Conservation (phyloP, 2,113 vertebrate genomes). For the Isurus oxyrinchus region DNA sequence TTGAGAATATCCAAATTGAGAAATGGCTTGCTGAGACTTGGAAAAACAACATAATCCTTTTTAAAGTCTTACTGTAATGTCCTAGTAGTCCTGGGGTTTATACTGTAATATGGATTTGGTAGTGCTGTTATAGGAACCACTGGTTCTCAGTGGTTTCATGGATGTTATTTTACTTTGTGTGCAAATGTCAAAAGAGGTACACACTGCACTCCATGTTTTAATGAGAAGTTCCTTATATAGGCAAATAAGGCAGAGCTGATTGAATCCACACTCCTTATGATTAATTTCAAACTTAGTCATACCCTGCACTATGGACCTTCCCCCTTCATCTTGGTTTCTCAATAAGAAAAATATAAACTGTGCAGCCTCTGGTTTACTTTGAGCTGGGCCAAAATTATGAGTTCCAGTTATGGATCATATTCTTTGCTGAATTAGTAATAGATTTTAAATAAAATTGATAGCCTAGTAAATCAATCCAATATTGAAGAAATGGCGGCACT, state of each 20-base stretch:
- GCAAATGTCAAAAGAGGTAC: neutral
- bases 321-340: neutral
- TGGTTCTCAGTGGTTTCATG: neutral
- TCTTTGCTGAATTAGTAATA: neutral
- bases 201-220: neutral
- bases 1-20: neutral
- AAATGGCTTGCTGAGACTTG: neutral
- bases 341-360: neutral
- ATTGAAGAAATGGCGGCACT: neutral
- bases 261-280: neutral
- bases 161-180: neutral
- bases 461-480: neutral
- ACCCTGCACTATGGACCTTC: neutral
- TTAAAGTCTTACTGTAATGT: neutral
- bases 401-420: neutral
- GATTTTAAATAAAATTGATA: neutral
- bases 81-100: neutral
- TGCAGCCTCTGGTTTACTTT: neutral
- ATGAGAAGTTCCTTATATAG: neutral
- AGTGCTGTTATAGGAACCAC: neutral
- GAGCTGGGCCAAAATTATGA: neutral
- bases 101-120: neutral
- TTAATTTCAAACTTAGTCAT: neutral
- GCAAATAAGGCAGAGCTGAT: neutral
- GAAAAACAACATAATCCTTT: neutral